Conservation (phyloP, 2,113 vertebrate species). For the Dasyurus viverrinus region DNA sequence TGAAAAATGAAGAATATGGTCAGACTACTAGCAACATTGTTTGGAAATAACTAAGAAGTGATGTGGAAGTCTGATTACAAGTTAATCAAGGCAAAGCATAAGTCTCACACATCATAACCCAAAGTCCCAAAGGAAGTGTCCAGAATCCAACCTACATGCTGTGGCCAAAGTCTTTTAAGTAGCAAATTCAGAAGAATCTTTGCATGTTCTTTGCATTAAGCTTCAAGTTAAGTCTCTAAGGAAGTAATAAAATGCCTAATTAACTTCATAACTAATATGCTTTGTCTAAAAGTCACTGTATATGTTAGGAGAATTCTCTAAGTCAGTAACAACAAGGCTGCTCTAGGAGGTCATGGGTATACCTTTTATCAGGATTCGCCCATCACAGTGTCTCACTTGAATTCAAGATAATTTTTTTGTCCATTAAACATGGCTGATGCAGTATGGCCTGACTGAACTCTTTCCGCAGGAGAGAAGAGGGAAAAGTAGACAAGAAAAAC, state of each 20-base stretch:
- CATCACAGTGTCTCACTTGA: not conserved
- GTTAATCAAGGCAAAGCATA: not conserved
- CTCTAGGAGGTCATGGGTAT: not conserved
- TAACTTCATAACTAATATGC: not conserved
- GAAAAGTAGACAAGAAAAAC: not conserved
- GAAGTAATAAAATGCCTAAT: not conserved
- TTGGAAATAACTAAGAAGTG: not conserved
- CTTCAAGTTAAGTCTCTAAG: not conserved
- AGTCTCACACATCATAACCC: not conserved
- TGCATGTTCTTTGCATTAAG: not conserved
- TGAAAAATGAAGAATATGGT: not conserved
- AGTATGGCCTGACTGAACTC: not conserved
- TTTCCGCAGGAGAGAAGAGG: not conserved
- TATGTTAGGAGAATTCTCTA: not conserved
- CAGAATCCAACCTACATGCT: not conserved
- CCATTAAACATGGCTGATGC: not conserved
- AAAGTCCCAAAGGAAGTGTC: not conserved
- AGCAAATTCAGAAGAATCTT: not conserved
- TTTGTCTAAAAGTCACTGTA: not conserved
- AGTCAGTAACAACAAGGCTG: not conserved
- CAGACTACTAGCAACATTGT: not conserved
- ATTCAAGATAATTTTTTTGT: not conserved
- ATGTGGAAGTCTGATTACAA: not conserved
- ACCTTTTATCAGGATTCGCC: not conserved
- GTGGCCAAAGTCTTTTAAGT: not conserved